Conservation (phyloP, 1,140 invertebrate genomes). For the Adoxophyes honmai region DNA sequence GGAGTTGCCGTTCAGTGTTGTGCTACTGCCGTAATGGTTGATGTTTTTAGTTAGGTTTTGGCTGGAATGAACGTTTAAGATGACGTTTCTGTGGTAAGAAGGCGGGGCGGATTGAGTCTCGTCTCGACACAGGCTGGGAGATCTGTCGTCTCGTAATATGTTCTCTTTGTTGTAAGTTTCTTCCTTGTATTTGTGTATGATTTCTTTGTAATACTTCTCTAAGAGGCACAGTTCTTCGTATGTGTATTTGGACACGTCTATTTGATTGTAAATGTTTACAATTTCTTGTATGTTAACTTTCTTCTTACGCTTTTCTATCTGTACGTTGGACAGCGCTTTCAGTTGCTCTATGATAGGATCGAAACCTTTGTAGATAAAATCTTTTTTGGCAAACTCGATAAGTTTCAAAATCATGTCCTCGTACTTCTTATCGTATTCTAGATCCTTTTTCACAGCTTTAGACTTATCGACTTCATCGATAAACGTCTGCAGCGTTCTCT, state of each 20-base stretch:
- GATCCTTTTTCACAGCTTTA: conserved; percentile 56
- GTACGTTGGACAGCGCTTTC: conserved; percentile 56
- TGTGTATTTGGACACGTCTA: conserved; percentile 58
- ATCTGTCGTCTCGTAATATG: conserved; percentile 28
- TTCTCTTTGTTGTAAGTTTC: conserved; percentile 55
- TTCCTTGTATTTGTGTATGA: conserved; percentile 59
- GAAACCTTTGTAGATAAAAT: conserved; percentile 74
- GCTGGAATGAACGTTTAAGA: conserved; percentile 39
- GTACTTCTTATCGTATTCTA: conserved; percentile 67
- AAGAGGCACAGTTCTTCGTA: conserved; percentile 64
- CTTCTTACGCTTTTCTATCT: conserved; percentile 52
- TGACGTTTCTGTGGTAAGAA: conserved; percentile 40
- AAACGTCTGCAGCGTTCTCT: conserved; percentile 55
- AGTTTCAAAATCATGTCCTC: conserved; percentile 68
- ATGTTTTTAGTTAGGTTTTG: conserved; percentile 36
- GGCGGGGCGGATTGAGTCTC: conserved; percentile 34
- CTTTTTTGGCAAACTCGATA: conserved; percentile 69
- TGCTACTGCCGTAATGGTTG: conserved; percentile 35
- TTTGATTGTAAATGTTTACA: conserved; percentile 55
- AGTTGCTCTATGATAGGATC: conserved; percentile 71
- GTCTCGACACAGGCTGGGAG: conserved; percentile 28
- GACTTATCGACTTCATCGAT: conserved; percentile 67
- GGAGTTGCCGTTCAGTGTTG: conserved; percentile 28
- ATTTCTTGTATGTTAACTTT: conserved; percentile 57
- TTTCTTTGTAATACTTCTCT: conserved; percentile 66